Percentiles rank a stretch among this genome's conserved stretches.
These are phyloP conservation scores for Manis javanica DNA, from an alignment of 2,797 vertebrate genomes.

Conservation along the genomic window DNA sequence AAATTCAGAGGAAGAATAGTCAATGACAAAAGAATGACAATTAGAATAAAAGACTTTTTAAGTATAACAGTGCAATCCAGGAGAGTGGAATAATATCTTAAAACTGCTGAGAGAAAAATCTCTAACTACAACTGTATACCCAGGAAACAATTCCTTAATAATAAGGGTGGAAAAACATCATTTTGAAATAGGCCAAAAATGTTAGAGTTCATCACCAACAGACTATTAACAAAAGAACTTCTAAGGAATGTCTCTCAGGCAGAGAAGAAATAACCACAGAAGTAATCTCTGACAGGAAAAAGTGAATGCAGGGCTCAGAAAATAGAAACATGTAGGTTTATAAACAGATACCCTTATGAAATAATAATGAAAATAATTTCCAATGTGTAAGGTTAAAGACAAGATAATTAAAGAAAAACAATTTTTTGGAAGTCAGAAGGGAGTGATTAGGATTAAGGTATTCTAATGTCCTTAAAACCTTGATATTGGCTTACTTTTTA, in stretches of 20 bases:
- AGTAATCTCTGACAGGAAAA: neutral
- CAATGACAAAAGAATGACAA: neutral
- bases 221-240: neutral
- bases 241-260: neutral
- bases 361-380: neutral
- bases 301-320: neutral
- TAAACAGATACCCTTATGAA: neutral
- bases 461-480: neutral
- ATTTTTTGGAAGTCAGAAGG: neutral
- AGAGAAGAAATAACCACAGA: neutral
- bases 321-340: neutral
- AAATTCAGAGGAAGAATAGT: neutral
- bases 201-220: neutral
- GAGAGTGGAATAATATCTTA: neutral
- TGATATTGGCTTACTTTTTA: neutral
- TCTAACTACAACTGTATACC: neutral
- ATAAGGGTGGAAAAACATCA: neutral
- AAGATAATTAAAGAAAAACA: neutral
- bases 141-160: neutral
- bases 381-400: neutral
- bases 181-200: neutral
- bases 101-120: neutral
- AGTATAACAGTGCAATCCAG: neutral
- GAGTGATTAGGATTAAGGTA: neutral
- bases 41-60: neutral